Base-by-base conservation (phyloP, 2,888 invertebrate genomes). In the Coenonympha glycerion region DNA sequence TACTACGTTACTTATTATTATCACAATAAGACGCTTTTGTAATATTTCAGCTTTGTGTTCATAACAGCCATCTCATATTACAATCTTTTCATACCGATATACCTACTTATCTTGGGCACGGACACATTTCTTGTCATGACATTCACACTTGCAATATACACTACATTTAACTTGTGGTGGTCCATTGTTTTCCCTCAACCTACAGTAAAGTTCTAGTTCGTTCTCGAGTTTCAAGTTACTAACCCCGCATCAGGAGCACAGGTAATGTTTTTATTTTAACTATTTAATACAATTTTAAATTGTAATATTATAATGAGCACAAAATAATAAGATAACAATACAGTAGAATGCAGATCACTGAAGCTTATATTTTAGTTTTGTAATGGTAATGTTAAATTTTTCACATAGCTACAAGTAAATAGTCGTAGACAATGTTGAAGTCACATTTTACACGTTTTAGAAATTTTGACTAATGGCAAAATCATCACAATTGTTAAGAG, bases 401-500 rank as follows among this genome's bases (percentile, higher is more conserved):
- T 48, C 33, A 50, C 28, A 42, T 41, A 53, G 58, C 52, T 58
- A 53, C 40, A 24, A 40, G 52, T 52, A 31, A 47, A 49, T 39
- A 41, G 53, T 52, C 47, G 55, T 58, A 58, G 57, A 46, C 39
- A 51, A 39, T 71, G 47, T 60, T 65, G 52, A 60, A 60, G 52
- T 59, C 55, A 63, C 57, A 42, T 50, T 49, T 40, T 52, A 72
- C 68, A 70, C 66, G 52, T 63, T 62, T 65, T 68, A 52, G 59
- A 71, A 71, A 71, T 80, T 83, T 85, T 76, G 76, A 84, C 83
- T 85, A 80, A 79, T 85, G 86, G 86, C 86, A 86, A 86, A 82
- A 78, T 79, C 80, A 73, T 73, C 79, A 81, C 86, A 86, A 86
- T 86, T 86, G 85, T 86, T 86, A 86, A 85, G 84, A 80, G 73